Percentiles rank a stretch among this genome's conserved stretches.
These are phyloP conservation scores for Drosophila ambigua DNA, from an alignment of 1,140 invertebrate species.

Conservation along the genomic window DNA sequence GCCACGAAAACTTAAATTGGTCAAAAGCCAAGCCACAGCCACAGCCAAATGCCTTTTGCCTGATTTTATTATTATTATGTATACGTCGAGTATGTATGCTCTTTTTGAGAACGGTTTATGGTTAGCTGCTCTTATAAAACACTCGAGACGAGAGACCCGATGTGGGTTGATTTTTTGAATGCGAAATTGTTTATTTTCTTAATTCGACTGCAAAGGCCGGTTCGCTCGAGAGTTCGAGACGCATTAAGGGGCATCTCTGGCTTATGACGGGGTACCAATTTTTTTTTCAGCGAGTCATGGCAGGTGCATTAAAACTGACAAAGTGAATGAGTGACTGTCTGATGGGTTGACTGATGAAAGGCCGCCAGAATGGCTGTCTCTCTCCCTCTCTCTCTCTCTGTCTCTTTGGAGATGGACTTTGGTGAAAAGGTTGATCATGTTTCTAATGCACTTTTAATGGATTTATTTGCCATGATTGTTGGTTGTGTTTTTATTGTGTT, in stretches of 20 bases:
- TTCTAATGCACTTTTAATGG: conserved; percentile 78
- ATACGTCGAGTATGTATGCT: conserved; percentile 18
- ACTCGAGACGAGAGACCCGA: conserved; percentile 33
- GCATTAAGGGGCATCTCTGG: conserved; percentile 37
- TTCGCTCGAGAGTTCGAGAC: conserved; percentile 14
- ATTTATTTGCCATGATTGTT: conserved; percentile 28
- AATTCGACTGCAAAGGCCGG: conserved; percentile 39
- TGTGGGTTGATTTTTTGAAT: conserved; percentile 47
- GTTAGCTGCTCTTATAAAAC: conserved; percentile 48
- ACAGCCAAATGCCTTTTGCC: conserved; percentile 40
- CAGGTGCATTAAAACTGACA: conserved; percentile 63
- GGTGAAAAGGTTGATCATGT: conserved; percentile 6
- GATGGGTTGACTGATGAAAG: conserved; percentile 35
- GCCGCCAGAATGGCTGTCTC: conserved; percentile 44
- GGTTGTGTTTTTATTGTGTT: conserved; percentile 2
- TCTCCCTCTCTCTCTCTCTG: not conserved
- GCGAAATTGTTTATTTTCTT: conserved; percentile 37
- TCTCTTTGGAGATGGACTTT: conserved; percentile 15
- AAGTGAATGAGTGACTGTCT: conserved; percentile 27
- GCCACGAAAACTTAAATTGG: conserved; percentile 37
- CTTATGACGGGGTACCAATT: conserved; percentile 5
- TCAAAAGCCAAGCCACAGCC: conserved; percentile 24
- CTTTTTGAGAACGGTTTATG: conserved; percentile 40
- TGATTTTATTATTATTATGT: conserved; percentile 36
- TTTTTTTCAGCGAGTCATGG: conserved; percentile 68